These are phyloP conservation scores for Amphiprion clarkii DNA, from an alignment of 2,797 vertebrate species.

Conservation along the genomic window DNA sequence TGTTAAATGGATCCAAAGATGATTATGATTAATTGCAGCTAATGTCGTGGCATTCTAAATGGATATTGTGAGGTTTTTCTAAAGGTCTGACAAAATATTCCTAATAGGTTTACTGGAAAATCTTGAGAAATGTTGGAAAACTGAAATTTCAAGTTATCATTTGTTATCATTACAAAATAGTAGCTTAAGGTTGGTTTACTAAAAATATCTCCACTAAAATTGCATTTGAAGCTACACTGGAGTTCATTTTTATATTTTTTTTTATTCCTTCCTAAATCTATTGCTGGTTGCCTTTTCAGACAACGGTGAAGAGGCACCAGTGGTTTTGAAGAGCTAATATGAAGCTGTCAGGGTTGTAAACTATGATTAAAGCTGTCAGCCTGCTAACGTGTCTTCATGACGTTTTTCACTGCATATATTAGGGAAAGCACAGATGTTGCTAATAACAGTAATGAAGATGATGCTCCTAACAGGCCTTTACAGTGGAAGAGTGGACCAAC, in stretches of 20 bases:
- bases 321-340: neutral
- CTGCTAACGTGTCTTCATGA: neutral
- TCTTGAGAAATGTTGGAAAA: too few species aligned
- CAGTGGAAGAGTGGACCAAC: neutral
- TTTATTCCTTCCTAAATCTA: neutral
- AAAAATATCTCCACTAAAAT: too few species aligned
- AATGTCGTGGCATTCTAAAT: too few species aligned
- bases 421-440: neutral
- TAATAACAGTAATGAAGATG: neutral
- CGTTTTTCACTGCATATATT: neutral
- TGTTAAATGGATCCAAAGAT: too few species aligned
- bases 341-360: neutral
- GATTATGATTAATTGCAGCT: too few species aligned
- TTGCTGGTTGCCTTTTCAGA: neutral
- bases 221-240: too few species aligned
- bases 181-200: neutral
- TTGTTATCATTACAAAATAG: too few species aligned
- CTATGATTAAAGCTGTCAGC: neutral
- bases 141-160: too few species aligned
- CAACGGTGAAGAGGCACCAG: neutral
- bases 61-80: too few species aligned
- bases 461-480: neutral
- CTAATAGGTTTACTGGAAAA: too few species aligned
- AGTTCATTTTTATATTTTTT: neutral
- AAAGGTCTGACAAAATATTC: too few species aligned